Percentiles rank a stretch among this genome's conserved stretches.
Evolutionary conservation across 2,797 vertebrate species (phyloP).

Genomic region (Myioborus miniatus): DNA sequence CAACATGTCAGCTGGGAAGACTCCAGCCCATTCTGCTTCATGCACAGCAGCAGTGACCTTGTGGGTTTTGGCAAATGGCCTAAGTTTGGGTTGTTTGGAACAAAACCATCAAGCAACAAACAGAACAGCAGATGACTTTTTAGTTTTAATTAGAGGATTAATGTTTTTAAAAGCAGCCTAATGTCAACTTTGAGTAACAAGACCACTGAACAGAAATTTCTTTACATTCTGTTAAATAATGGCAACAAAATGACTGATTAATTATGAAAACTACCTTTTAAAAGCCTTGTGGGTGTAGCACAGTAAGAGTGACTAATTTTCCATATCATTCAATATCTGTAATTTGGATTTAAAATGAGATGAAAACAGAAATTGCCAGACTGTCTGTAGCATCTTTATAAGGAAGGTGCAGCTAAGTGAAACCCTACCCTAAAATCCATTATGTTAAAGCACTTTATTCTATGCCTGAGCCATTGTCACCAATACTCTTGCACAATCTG

Average conservation of each 20-base stretch:
- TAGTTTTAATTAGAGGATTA: constrained; percentile 34
- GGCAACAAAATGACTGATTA: constrained; percentile 76
- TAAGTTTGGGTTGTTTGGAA: constrained; percentile 4
- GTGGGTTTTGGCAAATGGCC: neutral
- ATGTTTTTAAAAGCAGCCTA: constrained; percentile 49
- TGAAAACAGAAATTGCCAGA: constrained; percentile 58
- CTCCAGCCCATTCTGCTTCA: neutral
- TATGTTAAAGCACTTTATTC: constrained; percentile 17
- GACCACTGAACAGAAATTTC: constrained; percentile 62
- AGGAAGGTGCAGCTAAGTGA: constrained; percentile 9
- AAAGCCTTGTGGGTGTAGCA: constrained; percentile 72
- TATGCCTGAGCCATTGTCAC: constrained; percentile 28
- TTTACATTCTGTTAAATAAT: constrained; percentile 73
- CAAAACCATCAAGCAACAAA: constrained; percentile 34
- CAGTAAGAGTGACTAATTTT: constrained; percentile 77
- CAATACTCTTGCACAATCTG: constrained; percentile 19
- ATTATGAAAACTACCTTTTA: constrained; percentile 77
- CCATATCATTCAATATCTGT: constrained; percentile 71
- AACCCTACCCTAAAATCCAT: constrained; percentile 33
- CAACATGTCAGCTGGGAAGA: neutral
- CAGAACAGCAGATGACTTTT: constrained; percentile 29
- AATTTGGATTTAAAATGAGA: constrained; percentile 69
- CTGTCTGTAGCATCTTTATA: constrained; percentile 29
- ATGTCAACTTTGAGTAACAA: constrained; percentile 50
- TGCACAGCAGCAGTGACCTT: neutral